phyloP scores from a whole-genome alignment of 2,888 invertebrate species.

The Pecten maximus region DNA sequence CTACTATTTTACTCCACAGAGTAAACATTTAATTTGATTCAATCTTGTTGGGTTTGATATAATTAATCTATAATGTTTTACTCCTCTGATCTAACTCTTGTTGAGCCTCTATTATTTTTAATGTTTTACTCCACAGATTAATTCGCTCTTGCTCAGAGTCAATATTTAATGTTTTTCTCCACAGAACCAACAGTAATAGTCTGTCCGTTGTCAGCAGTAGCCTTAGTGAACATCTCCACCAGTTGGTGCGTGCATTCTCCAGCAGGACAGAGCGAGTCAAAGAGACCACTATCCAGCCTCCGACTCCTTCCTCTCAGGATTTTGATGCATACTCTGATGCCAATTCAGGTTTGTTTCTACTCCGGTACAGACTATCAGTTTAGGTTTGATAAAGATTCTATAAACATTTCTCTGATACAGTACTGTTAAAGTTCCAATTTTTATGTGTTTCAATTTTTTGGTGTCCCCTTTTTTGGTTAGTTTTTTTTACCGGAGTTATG shows the following conservation, averaged over 20 bases:
- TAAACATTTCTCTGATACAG: no score
- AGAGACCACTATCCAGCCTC: constrained; percentile 76
- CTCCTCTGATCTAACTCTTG: no score
- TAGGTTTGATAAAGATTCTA: no score
- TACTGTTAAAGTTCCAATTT: no score
- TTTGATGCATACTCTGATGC: constrained; percentile 66
- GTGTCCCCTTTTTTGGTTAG: no score
- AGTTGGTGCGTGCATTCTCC: constrained; percentile 78
- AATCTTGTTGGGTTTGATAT: no score
- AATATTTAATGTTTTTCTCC: neutral
- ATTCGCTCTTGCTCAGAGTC: neutral
- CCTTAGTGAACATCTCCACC: constrained; percentile 77
- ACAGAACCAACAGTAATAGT: constrained; percentile 56
- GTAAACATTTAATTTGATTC: no score
- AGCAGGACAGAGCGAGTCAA: constrained; percentile 79
- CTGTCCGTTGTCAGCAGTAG: constrained; percentile 76
- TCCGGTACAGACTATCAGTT: neutral
- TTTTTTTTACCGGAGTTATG: no score
- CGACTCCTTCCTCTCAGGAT: constrained; percentile 76
- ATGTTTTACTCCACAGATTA: neutral
- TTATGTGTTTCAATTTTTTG: no score
- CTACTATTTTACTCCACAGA: no score
- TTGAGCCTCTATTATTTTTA: no score
- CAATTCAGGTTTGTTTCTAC: constrained; percentile 71
- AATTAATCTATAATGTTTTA: no score